A percentile compares a stretch with the other conserved stretches of the same genome.
Conservation (phyloP, 2,797 vertebrate species). For the Melanotaenia trifasciata region DNA sequence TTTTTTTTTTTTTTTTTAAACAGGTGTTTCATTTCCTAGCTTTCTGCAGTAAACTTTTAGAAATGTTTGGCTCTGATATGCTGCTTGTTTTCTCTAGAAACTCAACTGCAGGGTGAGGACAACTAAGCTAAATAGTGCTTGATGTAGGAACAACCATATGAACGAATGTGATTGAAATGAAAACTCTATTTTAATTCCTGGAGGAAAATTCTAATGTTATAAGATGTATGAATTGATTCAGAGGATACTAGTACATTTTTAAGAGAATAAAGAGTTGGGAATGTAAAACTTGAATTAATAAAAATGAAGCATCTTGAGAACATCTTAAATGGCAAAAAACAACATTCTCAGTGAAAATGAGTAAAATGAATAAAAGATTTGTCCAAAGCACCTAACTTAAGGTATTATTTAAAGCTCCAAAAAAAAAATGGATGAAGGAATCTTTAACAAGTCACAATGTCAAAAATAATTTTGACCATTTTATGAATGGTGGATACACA, state of each 20-base stretch:
- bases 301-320: too few species aligned
- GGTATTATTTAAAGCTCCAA: not conserved
- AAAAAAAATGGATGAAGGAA: not conserved
- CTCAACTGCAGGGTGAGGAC: too few species aligned
- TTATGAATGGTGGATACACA: not conserved
- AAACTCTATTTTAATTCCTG: too few species aligned
- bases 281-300: not conserved
- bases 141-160: too few species aligned
- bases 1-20: too few species aligned
- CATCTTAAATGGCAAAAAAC: too few species aligned
- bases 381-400: too few species aligned
- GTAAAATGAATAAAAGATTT: too few species aligned
- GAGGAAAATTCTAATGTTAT: too few species aligned
- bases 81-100: too few species aligned
- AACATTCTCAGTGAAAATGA: not conserved
- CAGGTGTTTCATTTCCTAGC: not conserved
- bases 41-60: not conserved
- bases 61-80: not conserved
- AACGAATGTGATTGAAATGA: too few species aligned
- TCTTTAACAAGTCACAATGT: not conserved
- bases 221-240: not conserved
- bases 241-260: not conserved
- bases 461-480: not conserved
- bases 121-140: too few species aligned
- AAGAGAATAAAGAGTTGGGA: not conserved